These are phyloP conservation scores for Euleptes europaea DNA, from an alignment of 2,113 vertebrate genomes.

Conservation along the genomic window DNA sequence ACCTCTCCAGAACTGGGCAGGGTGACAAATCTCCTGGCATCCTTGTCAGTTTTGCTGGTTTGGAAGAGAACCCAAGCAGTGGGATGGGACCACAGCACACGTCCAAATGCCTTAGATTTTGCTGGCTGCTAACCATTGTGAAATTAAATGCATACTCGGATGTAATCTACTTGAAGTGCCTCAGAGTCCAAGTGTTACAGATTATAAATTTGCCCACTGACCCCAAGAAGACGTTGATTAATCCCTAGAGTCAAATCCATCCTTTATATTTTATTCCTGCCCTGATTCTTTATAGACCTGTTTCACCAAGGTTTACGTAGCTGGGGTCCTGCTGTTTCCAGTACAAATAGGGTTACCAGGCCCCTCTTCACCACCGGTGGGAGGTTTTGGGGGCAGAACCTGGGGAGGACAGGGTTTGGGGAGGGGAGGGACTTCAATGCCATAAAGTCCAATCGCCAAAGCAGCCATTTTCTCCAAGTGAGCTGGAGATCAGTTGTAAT, in stretches of 20 bases:
- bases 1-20: constrained; percentile 10
- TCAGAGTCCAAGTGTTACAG: background rate
- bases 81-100: constrained; percentile 31
- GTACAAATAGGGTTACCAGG: too few species aligned
- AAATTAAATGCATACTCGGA: constrained; percentile 1
- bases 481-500: too few species aligned
- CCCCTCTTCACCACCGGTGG: too few species aligned
- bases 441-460: too few species aligned
- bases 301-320: background rate
- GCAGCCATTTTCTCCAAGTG: too few species aligned
- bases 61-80: constrained; percentile 47
- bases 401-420: too few species aligned
- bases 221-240: background rate
- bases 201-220: constrained; percentile 10
- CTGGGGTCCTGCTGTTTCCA: background rate
- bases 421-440: too few species aligned
- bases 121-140: background rate
- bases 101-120: constrained; percentile 22
- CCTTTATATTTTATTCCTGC: background rate
- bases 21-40: constrained; percentile 3
- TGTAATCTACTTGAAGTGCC: background rate
- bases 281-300: background rate
- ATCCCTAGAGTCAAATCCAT: background rate
- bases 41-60: constrained; percentile 21
- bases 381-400: too few species aligned